Evolutionary conservation across 2,888 invertebrate species (phyloP).

Genomic region (Tetranychus piercei): DNA sequence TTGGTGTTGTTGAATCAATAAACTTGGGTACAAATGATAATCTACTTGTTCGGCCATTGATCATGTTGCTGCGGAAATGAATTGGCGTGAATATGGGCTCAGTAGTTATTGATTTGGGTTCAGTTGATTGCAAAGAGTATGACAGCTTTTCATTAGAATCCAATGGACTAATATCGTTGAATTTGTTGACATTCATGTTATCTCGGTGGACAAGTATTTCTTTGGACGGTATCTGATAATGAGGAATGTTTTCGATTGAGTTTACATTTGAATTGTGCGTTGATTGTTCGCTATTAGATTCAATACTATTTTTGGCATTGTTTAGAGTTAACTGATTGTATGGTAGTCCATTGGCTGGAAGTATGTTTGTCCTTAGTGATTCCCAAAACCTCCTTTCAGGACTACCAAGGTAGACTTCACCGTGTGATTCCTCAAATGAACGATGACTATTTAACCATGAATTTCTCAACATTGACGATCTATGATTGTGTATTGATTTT

Average conservation of each 20-base stretch:
- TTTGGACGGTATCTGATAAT: not conserved
- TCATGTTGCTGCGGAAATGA: not conserved
- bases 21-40: not conserved
- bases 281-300: not conserved
- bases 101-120: too few relatives aligned
- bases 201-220: not conserved
- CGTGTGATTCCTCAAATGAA: not conserved
- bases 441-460: not conserved
- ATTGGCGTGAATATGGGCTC: not conserved
- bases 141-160: not conserved
- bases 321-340: not conserved
- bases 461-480: not conserved
- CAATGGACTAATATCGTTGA: not conserved
- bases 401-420: slow-evolving; percentile 7
- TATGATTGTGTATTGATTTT: not conserved
- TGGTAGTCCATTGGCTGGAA: not conserved
- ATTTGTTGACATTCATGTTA: too few relatives aligned
- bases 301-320: not conserved
- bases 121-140: not conserved
- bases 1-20: not conserved
- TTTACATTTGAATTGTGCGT: not conserved
- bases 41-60: not conserved
- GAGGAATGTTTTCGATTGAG: not conserved
- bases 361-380: not conserved
- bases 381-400: slow-evolving; percentile 4